A percentile compares a stretch with the other conserved stretches of the same genome.
Conservation (phyloP, 1,140 invertebrate genomes). For the Drosophila micromelanica region DNA sequence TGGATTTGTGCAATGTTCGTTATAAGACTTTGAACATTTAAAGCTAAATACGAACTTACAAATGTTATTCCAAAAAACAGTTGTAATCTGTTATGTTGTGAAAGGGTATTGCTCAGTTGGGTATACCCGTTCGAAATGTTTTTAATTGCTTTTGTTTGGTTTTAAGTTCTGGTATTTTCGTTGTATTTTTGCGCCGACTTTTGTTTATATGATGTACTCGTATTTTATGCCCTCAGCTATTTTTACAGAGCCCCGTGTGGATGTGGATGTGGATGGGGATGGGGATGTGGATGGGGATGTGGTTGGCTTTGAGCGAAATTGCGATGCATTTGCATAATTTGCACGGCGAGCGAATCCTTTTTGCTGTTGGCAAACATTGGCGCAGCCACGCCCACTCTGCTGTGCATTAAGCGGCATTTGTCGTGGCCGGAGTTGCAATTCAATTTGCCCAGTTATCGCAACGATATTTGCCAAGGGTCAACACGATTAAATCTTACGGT, state of each 20-base stretch:
- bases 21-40: too few species aligned
- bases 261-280: too few species aligned
- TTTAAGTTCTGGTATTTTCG: conserved; percentile 7
- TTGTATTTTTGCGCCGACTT: conserved; percentile 8
- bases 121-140: not conserved
- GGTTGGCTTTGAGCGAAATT: too few species aligned
- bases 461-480: conserved; percentile 62
- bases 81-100: too few species aligned
- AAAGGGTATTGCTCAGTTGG: too few species aligned
- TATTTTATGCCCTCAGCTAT: conserved; percentile 12
- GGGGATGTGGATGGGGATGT: too few species aligned
- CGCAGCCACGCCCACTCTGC: conserved; percentile 18
- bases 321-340: conserved; percentile 23
- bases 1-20: too few species aligned
- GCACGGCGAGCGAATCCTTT: not conserved
- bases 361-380: conserved; percentile 20
- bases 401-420: conserved; percentile 39
- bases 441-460: conserved; percentile 65
- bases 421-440: conserved; percentile 39
- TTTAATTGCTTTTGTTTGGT: conserved; percentile 11
- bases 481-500: conserved; percentile 71
- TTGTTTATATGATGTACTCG: conserved; percentile 28
- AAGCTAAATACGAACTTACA: too few species aligned
- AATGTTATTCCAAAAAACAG: too few species aligned
- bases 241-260: conserved; percentile 21